Conservation (phyloP, 2,113 vertebrate species). For the Brachyhypopomus occidentalis region DNA sequence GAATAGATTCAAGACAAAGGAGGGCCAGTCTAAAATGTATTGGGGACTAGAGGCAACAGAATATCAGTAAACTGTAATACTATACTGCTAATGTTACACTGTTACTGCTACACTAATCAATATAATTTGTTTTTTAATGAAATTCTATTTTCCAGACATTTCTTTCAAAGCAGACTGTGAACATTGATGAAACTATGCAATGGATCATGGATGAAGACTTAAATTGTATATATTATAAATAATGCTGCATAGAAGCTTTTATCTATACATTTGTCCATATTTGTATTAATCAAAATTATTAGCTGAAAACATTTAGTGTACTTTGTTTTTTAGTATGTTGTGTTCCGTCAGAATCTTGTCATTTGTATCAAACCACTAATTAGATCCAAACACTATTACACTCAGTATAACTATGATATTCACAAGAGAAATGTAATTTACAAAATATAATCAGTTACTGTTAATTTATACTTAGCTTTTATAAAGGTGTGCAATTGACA, state of each 20-base stretch:
- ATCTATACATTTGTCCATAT: constrained; percentile 15
- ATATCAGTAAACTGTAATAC: not conserved
- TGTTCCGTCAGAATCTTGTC: too few species aligned
- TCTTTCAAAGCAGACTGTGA: constrained; percentile 35
- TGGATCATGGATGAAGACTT: constrained; percentile 27
- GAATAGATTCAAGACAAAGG: not conserved
- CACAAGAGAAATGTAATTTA: too few species aligned
- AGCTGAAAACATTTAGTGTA: not conserved
- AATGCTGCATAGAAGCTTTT: not conserved
- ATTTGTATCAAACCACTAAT: too few species aligned
- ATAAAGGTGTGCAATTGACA: too few species aligned
- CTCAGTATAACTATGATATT: too few species aligned
- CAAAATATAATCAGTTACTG: too few species aligned
- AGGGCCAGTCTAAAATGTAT: too few species aligned
- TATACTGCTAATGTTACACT: not conserved
- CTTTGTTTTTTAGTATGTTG: not conserved
- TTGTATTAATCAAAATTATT: not conserved
- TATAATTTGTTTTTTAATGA: not conserved
- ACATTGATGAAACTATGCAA: constrained; percentile 33
- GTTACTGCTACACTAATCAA: not conserved
- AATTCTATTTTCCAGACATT: constrained; percentile 43
- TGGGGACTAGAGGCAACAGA: not conserved
- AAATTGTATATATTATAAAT: constrained; percentile 30
- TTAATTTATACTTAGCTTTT: too few species aligned
- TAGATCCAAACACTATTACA: too few species aligned